Evolutionary conservation across 2,797 vertebrate genomes (phyloP).

Genomic region (Oreochromis mossambicus): DNA sequence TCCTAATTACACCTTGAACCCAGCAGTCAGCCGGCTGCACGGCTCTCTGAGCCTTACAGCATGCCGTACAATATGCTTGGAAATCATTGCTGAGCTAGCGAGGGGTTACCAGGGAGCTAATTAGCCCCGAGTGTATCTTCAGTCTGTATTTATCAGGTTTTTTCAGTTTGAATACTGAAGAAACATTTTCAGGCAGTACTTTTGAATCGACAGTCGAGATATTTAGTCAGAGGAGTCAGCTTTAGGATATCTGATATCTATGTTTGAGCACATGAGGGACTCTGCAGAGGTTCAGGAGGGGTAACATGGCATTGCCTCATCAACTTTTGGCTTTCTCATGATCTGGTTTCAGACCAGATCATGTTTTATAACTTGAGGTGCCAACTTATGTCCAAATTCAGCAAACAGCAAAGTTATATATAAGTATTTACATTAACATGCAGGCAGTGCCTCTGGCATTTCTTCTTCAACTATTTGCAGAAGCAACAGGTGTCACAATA

Average conservation of each 20-base stretch:
- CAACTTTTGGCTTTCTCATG: background rate
- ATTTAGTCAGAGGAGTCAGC: background rate
- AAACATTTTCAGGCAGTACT: background rate
- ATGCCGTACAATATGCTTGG: background rate
- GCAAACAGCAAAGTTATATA: background rate
- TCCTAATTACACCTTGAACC: conserved; percentile 8
- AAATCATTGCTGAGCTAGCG: background rate
- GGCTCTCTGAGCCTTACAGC: background rate
- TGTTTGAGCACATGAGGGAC: background rate
- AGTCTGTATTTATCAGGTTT: background rate
- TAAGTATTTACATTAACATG: background rate
- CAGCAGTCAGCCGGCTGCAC: background rate
- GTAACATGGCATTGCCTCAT: background rate
- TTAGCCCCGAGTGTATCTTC: background rate
- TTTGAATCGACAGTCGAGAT: background rate
- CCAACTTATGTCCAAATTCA: background rate
- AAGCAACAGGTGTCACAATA: background rate
- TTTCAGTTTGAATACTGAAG: background rate
- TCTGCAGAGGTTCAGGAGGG: background rate
- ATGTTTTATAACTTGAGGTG: background rate
- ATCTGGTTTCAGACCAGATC: background rate
- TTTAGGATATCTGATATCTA: background rate
- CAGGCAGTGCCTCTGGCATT: background rate
- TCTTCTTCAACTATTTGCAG: background rate
- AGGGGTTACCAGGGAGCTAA: background rate